Evolutionary conservation across 2,888 invertebrate genomes (phyloP).

Genomic region (Pterostichus niger): DNA sequence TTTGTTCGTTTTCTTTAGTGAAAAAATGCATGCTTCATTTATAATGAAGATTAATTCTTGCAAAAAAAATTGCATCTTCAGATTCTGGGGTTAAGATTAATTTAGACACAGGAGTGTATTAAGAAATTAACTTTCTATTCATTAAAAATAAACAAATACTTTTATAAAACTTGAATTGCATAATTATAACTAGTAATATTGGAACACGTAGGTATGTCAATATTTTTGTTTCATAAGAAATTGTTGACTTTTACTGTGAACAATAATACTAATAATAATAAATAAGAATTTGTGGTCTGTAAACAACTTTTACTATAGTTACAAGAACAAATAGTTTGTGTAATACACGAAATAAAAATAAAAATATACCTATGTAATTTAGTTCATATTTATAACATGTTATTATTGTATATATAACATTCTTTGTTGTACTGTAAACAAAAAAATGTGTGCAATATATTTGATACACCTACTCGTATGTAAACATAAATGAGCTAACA

Average conservation of each 20-base stretch:
- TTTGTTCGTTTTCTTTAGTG: neutral
- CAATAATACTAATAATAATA: too few relatives aligned
- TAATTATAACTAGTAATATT: too few relatives aligned
- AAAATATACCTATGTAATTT: neutral
- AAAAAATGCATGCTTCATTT: slow-evolving; percentile 31
- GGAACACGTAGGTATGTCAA: too few relatives aligned
- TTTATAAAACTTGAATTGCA: too few relatives aligned
- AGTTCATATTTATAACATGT: neutral
- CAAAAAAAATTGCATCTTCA: slow-evolving; percentile 30
- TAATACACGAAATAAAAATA: neutral
- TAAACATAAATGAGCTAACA: neutral
- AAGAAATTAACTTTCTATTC: slow-evolving; percentile 29
- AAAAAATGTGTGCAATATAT: neutral
- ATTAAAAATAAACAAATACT: neutral
- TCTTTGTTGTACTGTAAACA: neutral
- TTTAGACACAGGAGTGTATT: neutral
- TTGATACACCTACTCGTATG: neutral
- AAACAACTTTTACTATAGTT: neutral
- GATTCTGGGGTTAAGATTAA: neutral
- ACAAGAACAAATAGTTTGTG: neutral
- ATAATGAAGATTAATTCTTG: slow-evolving; percentile 38
- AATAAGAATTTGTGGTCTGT: neutral
- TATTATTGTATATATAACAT: slow-evolving; percentile 5
- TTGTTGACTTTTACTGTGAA: too few relatives aligned
- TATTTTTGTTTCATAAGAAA: too few relatives aligned